Evolutionary conservation across 2,888 invertebrate species (phyloP).

Genomic region (Philhelius pedissequus): DNA sequence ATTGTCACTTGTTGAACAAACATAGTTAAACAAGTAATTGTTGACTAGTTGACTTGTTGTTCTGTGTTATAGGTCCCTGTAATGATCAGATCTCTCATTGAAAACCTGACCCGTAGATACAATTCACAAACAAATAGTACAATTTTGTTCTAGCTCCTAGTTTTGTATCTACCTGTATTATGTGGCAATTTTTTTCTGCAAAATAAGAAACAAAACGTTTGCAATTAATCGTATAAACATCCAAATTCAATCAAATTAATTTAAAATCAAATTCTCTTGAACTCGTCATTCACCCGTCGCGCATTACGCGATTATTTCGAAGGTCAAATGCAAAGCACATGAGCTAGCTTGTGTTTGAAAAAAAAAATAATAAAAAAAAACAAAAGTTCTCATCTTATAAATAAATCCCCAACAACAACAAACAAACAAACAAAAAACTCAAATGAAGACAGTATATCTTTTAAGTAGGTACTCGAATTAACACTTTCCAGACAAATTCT

Average conservation of each 20-base stretch:
- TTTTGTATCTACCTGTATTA: too few relatives aligned
- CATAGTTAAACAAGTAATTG: too few relatives aligned
- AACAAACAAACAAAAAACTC: not conserved
- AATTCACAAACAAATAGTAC: too few relatives aligned
- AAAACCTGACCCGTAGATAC: too few relatives aligned
- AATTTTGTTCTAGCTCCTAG: too few relatives aligned
- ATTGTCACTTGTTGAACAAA: too few relatives aligned
- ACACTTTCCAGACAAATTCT: slow-evolving; percentile 12
- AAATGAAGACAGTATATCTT: not conserved
- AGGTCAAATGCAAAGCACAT: slow-evolving; percentile 33
- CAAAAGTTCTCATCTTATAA: not conserved
- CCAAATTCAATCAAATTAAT: not conserved
- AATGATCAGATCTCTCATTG: too few relatives aligned
- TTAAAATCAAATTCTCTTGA: slow-evolving; percentile 41
- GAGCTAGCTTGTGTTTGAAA: slow-evolving; percentile 2
- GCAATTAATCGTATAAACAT: not conserved
- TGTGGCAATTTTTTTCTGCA: too few relatives aligned
- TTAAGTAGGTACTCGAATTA: not conserved
- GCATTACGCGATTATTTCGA: slow-evolving; percentile 39
- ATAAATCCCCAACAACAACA: not conserved
- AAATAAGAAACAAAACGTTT: not conserved
- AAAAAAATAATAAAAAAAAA: not conserved
- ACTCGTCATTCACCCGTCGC: slow-evolving; percentile 38
- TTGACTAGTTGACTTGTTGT: too few relatives aligned
- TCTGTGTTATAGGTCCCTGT: too few relatives aligned